These are phyloP conservation scores for Nansenia antarctica DNA, from an alignment of 2,113 vertebrate species.

Conservation along the genomic window DNA sequence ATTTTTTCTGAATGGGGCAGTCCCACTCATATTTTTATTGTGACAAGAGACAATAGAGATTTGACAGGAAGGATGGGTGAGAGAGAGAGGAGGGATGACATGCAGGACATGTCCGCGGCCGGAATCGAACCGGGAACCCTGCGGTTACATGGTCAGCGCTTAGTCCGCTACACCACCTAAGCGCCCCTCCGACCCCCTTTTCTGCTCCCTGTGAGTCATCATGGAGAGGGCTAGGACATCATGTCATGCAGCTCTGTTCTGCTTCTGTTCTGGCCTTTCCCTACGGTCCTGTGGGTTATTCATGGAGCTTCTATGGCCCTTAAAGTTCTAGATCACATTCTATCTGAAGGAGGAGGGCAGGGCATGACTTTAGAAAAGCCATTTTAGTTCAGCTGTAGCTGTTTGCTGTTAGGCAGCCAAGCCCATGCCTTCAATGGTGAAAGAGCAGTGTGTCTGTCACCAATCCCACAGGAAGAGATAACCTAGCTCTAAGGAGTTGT, in stretches of 20 bases:
- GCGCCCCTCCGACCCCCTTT: no score
- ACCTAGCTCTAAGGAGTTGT: neutral
- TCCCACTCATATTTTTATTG: no score
- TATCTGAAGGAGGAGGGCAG: neutral
- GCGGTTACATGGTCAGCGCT: no score
- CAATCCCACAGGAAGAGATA: conserved; percentile 36
- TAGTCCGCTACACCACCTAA: no score
- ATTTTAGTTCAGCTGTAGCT: neutral
- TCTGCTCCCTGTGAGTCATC: neutral
- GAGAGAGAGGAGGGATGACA: no score
- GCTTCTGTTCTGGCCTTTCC: neutral
- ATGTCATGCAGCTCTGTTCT: neutral
- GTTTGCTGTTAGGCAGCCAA: neutral
- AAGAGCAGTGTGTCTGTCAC: conserved; percentile 23
- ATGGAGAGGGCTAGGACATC: neutral
- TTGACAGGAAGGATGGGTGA: no score
- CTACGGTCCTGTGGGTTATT: neutral
- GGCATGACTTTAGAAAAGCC: neutral
- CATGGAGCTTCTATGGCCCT: no score
- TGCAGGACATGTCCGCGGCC: no score
- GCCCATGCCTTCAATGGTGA: conserved; percentile 1
- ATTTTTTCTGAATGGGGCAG: no score
- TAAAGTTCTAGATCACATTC: neutral
- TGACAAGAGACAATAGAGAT: no score
- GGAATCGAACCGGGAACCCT: no score